These are phyloP conservation scores for Stictonetta naevosa DNA, from an alignment of 2,113 vertebrate species.

Conservation along the genomic window DNA sequence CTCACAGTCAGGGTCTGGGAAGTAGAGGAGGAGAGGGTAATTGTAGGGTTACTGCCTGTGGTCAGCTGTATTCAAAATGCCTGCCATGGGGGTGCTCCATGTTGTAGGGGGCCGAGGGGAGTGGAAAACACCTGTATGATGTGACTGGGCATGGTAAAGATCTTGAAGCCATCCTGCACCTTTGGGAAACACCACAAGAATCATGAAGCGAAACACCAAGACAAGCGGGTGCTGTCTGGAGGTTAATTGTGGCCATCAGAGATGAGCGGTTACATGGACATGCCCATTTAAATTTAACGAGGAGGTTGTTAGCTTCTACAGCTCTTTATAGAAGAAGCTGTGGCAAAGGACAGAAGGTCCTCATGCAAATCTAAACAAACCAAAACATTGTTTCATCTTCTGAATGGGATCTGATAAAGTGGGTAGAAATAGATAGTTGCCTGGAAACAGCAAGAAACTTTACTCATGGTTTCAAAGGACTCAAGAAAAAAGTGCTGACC, in stretches of 20 bases:
- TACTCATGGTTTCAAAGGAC: neutral
- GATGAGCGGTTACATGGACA: conserved; percentile 53
- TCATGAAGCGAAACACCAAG: neutral
- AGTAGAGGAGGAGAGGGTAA: conserved; percentile 32
- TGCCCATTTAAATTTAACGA: conserved; percentile 52
- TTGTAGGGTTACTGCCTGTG: neutral
- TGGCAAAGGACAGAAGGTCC: neutral
- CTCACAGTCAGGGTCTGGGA: neutral
- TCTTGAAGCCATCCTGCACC: neutral
- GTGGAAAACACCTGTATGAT: neutral
- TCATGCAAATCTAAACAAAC: neutral
- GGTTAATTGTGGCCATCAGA: conserved; percentile 65
- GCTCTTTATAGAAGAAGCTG: conserved; percentile 31
- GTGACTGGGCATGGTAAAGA: neutral
- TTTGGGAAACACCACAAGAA: neutral
- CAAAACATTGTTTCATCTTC: neutral
- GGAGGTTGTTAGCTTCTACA: conserved; percentile 42
- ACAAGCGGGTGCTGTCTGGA: neutral
- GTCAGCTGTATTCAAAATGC: neutral
- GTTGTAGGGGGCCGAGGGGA: neutral
- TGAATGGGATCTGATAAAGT: neutral
- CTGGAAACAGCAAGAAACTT: neutral
- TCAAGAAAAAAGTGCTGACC: neutral
- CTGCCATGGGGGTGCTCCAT: neutral
- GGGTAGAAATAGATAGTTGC: neutral